phyloP scores from a whole-genome alignment of 2,113 vertebrate genomes.

The Rhinichthys klamathensis region DNA sequence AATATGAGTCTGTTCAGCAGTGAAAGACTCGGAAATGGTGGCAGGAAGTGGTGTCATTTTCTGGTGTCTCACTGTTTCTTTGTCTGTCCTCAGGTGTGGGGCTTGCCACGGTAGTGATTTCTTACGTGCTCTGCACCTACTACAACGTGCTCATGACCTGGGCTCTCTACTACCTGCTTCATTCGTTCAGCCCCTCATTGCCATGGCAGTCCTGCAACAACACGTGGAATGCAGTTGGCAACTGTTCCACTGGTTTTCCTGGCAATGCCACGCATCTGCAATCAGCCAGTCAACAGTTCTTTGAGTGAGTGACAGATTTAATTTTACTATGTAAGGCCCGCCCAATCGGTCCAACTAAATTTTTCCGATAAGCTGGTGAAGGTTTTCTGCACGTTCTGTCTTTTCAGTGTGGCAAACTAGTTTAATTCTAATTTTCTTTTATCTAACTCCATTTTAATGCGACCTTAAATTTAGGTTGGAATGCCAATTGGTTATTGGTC shows the following conservation, averaged over 20 bases:
- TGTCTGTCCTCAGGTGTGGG: conserved; percentile 72
- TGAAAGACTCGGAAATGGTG: background rate
- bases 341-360: no score
- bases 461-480: no score
- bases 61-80: conserved; percentile 42
- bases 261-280: conserved; percentile 69
- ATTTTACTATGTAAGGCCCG: background rate
- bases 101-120: conserved; percentile 75
- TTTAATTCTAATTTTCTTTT: no score
- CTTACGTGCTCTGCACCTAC: conserved; percentile 75
- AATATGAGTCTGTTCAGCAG: background rate
- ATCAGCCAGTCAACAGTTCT: conserved; percentile 79
- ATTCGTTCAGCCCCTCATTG: conserved; percentile 68
- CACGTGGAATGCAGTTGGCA: conserved; percentile 71
- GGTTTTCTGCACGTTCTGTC: no score
- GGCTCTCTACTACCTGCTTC: conserved; percentile 76
- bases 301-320: conserved; percentile 70
- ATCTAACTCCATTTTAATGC: no score
- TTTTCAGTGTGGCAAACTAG: no score
- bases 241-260: conserved; percentile 74
- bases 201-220: conserved; percentile 78
- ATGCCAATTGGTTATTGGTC: no score
- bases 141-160: conserved; percentile 78
- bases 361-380: no score
- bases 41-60: background rate